Evolutionary conservation across 2,888 invertebrate species (phyloP).

Genomic region (Calameuta pallipes): DNA sequence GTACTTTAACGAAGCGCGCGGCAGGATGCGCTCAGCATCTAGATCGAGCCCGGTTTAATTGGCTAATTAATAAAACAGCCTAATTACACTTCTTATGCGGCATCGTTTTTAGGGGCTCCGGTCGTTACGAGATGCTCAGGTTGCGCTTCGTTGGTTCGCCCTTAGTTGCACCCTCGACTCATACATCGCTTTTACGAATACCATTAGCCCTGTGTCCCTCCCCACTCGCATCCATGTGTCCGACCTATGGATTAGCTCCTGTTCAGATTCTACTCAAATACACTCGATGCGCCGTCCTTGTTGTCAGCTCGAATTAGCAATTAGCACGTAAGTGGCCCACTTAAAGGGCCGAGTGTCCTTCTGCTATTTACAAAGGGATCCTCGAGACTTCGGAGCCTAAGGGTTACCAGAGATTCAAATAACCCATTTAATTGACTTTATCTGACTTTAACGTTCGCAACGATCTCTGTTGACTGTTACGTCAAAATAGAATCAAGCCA

Average conservation of each 20-base stretch:
- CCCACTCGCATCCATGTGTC: background rate
- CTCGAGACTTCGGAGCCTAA: background rate
- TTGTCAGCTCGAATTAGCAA: background rate
- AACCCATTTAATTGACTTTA: background rate
- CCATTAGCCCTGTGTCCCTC: background rate
- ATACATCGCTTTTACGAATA: background rate
- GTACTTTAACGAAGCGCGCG: conserved; percentile 56
- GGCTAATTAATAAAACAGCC: conserved; percentile 60
- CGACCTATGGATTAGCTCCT: background rate
- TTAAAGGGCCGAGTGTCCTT: background rate
- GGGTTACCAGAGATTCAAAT: background rate
- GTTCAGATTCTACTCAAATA: background rate
- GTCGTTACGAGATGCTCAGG: conserved; percentile 23
- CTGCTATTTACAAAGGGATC: background rate
- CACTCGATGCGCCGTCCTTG: background rate
- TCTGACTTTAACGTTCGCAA: background rate
- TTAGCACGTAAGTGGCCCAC: background rate
- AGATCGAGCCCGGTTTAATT: conserved; percentile 56
- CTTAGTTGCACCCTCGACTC: background rate
- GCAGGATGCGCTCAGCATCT: conserved; percentile 53
- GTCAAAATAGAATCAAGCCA: background rate
- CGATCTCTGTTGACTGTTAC: background rate
- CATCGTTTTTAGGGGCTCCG: conserved; percentile 42
- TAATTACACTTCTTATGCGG: conserved; percentile 48
- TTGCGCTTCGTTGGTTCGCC: conserved; percentile 36